Evolutionary conservation across 2,797 vertebrate genomes (phyloP).

Genomic region (Acestrorhynchus altus): DNA sequence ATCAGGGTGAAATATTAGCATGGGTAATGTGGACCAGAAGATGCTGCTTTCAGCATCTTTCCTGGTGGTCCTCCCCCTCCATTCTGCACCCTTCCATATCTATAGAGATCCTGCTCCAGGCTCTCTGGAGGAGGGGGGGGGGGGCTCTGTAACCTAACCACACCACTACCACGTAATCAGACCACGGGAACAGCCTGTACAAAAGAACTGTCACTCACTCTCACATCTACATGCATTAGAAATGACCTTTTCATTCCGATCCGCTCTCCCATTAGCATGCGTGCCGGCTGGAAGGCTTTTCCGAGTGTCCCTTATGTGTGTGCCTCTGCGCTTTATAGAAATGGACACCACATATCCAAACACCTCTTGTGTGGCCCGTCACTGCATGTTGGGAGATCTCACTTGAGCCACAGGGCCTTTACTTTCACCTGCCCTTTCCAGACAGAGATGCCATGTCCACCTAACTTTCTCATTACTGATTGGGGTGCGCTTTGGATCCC

Average conservation of each 20-base stretch:
- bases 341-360: background rate
- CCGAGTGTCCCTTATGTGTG: background rate
- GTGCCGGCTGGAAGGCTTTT: background rate
- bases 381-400: background rate
- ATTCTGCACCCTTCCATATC: background rate
- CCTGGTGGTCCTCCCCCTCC: background rate
- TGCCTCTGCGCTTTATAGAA: background rate
- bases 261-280: slow-evolving; percentile 1
- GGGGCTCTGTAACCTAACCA: too few species aligned
- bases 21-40: background rate
- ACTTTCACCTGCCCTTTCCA: too few species aligned
- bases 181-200: background rate
- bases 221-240: slow-evolving; percentile 14
- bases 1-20: slow-evolving; percentile 76
- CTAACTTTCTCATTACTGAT: too few species aligned
- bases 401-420: background rate
- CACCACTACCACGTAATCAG: background rate
- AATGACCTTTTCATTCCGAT: slow-evolving; percentile 13
- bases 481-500: too few species aligned
- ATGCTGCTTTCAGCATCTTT: slow-evolving; percentile 26
- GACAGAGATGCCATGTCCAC: too few species aligned
- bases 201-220: background rate
- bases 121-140: too few species aligned
- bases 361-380: background rate
- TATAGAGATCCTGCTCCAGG: background rate